Evolutionary conservation across 2,888 invertebrate species (phyloP), one percentile per base, ranked within the genome.

Genomic region (Spisula subtruncata): DNA sequence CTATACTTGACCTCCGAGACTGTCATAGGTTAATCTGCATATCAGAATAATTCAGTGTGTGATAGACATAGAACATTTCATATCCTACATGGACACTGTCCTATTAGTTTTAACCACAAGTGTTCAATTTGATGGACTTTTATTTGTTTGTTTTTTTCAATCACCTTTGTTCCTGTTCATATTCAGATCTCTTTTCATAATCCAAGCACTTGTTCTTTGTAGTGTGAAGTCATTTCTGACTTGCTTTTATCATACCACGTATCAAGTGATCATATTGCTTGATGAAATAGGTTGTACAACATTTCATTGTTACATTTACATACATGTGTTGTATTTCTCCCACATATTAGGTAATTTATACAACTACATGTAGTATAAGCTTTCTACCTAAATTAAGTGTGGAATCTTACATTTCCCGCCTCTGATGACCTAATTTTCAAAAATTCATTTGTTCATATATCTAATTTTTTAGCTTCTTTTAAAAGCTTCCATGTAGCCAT

Each of bases 101-200:
- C 41, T 81, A 4, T 81, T 29, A 41, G n/a, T 56, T 66, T 83
- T n/a, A 25, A 66, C 75, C 41, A n/a, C 32, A 51, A 75, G 84
- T 71, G 71, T 84, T 84, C 84, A 75, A 41, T 83, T 82, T 82
- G 41, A 75, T 20, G 32, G 29, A 75, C 54, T 83, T 54, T 32
- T 46, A 29, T 75, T 84, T 66, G n/a, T 66, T 66, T 0, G 6
- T 66, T 66, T 66, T 10, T 25, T n/a, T 66, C 25, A 0, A 25
- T 25, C 25, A n/a, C 25, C 10, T 12, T 25, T 25, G 60, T 25
- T 66, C 10, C 25, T n/a, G 25, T 66, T 66, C 60, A 66, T 25
- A 66, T 25, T 25, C 25, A 10, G 60, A 66, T 66, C 60, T 66
- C 60, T 66, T 66, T 1, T 25, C 60, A 66, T 25, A 66, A 25